Conservation (phyloP, 64 coral and sea anemone genomes). For the Stichodactyla mertensii region DNA sequence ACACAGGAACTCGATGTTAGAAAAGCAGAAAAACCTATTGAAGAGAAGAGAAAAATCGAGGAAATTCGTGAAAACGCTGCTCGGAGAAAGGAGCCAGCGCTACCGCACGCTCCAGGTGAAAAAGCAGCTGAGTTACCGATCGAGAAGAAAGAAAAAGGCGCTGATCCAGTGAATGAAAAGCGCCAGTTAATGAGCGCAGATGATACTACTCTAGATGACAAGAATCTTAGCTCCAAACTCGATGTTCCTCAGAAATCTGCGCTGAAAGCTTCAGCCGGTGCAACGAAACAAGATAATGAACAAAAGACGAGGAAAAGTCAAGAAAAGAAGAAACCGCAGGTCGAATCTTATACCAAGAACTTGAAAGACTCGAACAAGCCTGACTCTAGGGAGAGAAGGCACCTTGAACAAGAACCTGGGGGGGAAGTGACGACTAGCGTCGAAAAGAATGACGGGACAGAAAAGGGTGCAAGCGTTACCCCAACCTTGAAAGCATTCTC, state of each 20-base stretch:
- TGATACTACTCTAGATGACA: not conserved
- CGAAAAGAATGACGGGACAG: not conserved
- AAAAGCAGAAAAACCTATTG: not conserved
- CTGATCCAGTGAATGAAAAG: constrained; percentile 42
- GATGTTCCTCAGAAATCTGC: not conserved
- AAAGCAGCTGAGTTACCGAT: not conserved
- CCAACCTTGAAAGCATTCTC: not conserved
- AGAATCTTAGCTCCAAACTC: not conserved
- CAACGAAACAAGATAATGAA: constrained; percentile 31
- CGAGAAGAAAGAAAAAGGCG: constrained; percentile 2
- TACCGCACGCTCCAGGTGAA: constrained; percentile 57
- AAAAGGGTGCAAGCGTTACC: not conserved
- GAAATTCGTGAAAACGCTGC: constrained; percentile 14
- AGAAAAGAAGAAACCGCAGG: not conserved
- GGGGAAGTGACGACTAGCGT: not conserved
- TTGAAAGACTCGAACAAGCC: constrained; percentile 26
- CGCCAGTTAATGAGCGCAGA: constrained; percentile 53
- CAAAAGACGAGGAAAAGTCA: constrained; percentile 23
- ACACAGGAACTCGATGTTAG: constrained; percentile 6
- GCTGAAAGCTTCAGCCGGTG: not conserved
- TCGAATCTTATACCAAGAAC: constrained; percentile 33
- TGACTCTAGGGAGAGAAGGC: not conserved
- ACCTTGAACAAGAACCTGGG: not conserved
- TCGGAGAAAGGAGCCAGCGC: constrained; percentile 63
- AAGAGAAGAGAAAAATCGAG: not conserved